These are phyloP conservation scores for Gymnopithys bicolor DNA, from an alignment of 2,797 vertebrate species.

Conservation along the genomic window DNA sequence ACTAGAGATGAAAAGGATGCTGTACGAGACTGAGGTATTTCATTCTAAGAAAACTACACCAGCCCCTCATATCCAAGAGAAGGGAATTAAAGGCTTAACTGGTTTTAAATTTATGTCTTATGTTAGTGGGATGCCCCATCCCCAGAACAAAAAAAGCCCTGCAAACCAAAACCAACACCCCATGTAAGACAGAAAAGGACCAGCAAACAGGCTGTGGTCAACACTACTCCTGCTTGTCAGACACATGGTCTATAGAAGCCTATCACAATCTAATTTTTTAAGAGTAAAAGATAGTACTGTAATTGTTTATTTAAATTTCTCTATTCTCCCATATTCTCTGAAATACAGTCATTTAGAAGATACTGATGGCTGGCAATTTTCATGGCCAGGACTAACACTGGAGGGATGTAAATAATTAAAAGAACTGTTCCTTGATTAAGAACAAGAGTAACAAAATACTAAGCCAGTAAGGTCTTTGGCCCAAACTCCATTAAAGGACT, in stretches of 20 bases:
- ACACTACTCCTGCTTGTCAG: neutral
- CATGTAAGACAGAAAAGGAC: neutral
- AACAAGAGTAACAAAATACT: neutral
- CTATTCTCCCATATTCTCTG: neutral
- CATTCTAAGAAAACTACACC: neutral
- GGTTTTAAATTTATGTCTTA: neutral
- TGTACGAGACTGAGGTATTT: neutral
- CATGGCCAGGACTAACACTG: neutral
- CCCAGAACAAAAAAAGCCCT: neutral
- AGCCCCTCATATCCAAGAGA: neutral
- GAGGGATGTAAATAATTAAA: neutral
- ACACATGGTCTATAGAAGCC: neutral
- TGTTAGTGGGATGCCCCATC: fast-evolving
- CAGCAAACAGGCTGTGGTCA: neutral
- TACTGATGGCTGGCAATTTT: neutral
- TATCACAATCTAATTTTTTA: neutral
- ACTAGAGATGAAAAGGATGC: neutral
- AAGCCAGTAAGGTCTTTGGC: neutral
- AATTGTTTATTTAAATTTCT: neutral
- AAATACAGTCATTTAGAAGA: neutral
- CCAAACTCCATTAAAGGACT: neutral
- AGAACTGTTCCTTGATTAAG: neutral
- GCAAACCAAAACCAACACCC: neutral
- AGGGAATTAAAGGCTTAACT: neutral
- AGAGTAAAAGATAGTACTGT: neutral